Conservation (phyloP, 2,888 invertebrate species). For the Sesamia inferens region DNA sequence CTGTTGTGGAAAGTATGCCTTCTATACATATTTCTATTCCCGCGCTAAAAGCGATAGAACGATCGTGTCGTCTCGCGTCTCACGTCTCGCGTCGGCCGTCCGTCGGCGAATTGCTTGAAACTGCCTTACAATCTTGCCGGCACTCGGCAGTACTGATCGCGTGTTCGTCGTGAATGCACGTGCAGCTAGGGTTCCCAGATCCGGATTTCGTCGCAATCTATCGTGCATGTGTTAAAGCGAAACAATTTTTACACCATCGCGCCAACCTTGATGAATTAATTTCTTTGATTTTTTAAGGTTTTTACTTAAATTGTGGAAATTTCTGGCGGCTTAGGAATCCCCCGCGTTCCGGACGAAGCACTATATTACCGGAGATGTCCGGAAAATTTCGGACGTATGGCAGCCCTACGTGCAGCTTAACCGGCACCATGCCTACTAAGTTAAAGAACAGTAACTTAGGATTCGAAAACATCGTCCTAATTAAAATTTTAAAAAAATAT, state of each 20-base stretch:
- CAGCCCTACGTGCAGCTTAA: background rate
- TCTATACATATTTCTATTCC: background rate
- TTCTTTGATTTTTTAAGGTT: too few species aligned
- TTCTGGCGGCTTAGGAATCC: too few species aligned
- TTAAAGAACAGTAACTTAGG: background rate
- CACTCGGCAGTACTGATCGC: slow-evolving; percentile 36
- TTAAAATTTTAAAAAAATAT: slow-evolving; percentile 49
- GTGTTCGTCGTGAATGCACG: slow-evolving; percentile 2
- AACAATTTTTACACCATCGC: too few species aligned
- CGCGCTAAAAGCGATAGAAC: slow-evolving; percentile 15
- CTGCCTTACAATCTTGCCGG: background rate
- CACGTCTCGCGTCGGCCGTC: slow-evolving; percentile 43
- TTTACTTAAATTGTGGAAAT: too few species aligned
- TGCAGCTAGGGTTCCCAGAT: too few species aligned
- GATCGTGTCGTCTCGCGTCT: slow-evolving; percentile 30
- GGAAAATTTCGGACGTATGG: too few species aligned
- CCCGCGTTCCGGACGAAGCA: too few species aligned
- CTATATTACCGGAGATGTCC: too few species aligned
- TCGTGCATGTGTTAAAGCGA: too few species aligned
- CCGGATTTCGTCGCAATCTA: too few species aligned
- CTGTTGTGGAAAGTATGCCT: background rate
- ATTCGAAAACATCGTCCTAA: slow-evolving; percentile 39
- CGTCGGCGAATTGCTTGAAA: slow-evolving; percentile 29
- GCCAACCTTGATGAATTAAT: too few species aligned
- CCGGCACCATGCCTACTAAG: slow-evolving; percentile 23